These are phyloP conservation scores for Tridacna crocea DNA, from an alignment of 2,888 invertebrate species.

Conservation along the genomic window DNA sequence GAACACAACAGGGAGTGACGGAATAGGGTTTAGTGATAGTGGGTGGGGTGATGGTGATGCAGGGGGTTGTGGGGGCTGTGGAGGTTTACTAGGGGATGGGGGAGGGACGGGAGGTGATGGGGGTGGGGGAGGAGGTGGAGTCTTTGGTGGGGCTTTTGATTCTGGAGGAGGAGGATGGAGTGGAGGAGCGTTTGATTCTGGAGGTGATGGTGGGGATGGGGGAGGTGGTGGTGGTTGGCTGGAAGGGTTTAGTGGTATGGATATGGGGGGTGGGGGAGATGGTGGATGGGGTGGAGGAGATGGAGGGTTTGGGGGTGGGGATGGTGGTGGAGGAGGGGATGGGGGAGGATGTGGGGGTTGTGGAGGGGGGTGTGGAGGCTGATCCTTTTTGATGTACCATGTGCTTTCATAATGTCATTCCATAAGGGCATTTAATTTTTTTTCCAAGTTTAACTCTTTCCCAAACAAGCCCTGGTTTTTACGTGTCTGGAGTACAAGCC, in stretches of 20 bases:
- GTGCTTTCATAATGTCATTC: too few species aligned
- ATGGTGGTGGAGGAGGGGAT: conserved; percentile 40
- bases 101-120: conserved; percentile 41
- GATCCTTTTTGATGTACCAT: too few species aligned
- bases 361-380: conserved; percentile 42
- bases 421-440: too few species aligned
- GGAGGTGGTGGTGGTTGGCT: conserved; percentile 22
- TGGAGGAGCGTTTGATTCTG: conserved; percentile 46
- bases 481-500: too few species aligned
- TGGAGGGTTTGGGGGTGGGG: conserved; percentile 43
- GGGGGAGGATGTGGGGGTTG: conserved; percentile 46
- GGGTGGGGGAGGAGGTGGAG: conserved; percentile 47
- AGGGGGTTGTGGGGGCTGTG: conserved; percentile 38
- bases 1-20: conserved; percentile 25
- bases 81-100: conserved; percentile 12
- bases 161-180: conserved; percentile 35
- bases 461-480: too few species aligned
- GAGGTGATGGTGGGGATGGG: conserved; percentile 28
- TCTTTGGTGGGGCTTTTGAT: conserved; percentile 46
- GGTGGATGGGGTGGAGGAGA: conserved; percentile 36
- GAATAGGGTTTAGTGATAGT: conserved; percentile 38
- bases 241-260: conserved; percentile 11
- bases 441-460: too few species aligned
- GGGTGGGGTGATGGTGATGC: conserved; percentile 43
- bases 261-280: conserved; percentile 26